A percentile compares a stretch with the other conserved stretches of the same genome.
Evolutionary conservation across 2,797 vertebrate genomes (phyloP).

Genomic region (Zenarchopterus dispar): DNA sequence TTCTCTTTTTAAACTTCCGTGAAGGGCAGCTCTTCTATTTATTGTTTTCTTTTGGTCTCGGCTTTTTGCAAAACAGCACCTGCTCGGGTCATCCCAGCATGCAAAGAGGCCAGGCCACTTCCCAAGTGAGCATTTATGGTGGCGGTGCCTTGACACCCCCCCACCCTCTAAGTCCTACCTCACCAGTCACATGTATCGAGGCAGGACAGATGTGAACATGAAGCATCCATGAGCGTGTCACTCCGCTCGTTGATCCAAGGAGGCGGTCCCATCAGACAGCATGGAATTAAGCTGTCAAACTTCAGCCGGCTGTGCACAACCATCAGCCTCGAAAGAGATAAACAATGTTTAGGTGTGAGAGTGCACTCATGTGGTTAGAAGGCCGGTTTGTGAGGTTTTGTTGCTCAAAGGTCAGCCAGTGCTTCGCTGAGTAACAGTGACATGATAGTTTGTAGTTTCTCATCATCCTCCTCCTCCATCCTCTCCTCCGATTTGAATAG

Average conservation of each 20-base stretch:
- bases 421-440: constrained; percentile 48
- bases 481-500: constrained; percentile 34
- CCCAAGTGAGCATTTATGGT: constrained; percentile 16
- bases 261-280: constrained; percentile 62
- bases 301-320: constrained; percentile 45
- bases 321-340: constrained; percentile 63
- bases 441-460: constrained; percentile 43
- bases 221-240: constrained; percentile 51
- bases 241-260: constrained; percentile 50
- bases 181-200: constrained; percentile 24
- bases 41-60: too few relatives aligned
- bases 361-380: constrained; percentile 47
- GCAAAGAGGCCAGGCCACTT: constrained; percentile 53
- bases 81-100: constrained; percentile 45
- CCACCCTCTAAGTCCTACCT: neutral
- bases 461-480: neutral
- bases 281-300: constrained; percentile 79
- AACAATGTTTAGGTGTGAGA: constrained; percentile 71
- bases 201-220: constrained; percentile 47
- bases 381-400: constrained; percentile 62
- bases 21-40: constrained; percentile 13
- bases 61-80: constrained; percentile 65
- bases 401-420: constrained; percentile 47
- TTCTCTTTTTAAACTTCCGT: constrained; percentile 39
- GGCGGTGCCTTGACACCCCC: neutral